phyloP scores from a whole-genome alignment of 2,797 vertebrate species.

The Catostomus latipinnis region DNA sequence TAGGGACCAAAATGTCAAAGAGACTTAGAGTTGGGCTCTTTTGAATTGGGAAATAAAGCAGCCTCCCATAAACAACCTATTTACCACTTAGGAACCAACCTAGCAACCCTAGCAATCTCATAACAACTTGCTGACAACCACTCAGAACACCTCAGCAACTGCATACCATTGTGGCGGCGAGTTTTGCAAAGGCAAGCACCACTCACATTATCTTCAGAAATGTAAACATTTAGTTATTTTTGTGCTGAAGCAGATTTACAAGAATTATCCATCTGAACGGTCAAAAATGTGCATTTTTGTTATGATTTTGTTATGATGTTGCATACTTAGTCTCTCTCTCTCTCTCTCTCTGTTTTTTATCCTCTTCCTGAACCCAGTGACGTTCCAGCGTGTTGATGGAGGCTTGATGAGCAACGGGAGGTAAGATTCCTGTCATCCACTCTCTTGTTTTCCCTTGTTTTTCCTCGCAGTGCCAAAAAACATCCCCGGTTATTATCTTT shows the following conservation, averaged over 20 bases:
- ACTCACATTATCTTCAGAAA: no score
- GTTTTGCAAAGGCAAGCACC: no score
- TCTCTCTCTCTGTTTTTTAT: conserved; percentile 49
- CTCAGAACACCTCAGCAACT: no score
- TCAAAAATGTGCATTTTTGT: neutral
- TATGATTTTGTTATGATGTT: neutral
- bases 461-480: conserved; percentile 28
- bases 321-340: neutral
- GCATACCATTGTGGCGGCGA: no score
- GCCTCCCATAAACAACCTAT: no score
- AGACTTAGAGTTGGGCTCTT: no score
- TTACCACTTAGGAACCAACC: no score
- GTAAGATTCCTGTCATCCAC: conserved; percentile 72
- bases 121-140: no score
- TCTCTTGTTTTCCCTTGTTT: conserved; percentile 23
- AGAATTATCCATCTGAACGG: neutral
- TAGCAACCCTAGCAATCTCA: no score
- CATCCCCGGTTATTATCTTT: conserved; percentile 39
- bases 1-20: no score
- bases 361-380: conserved; percentile 78
- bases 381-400: conserved; percentile 98
- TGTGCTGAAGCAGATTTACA: neutral
- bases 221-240: no score
- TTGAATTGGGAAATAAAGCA: no score
- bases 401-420: conserved; percentile 99